phyloP scores from a whole-genome alignment of 2,888 invertebrate genomes.

The Ferrisia virgata region DNA sequence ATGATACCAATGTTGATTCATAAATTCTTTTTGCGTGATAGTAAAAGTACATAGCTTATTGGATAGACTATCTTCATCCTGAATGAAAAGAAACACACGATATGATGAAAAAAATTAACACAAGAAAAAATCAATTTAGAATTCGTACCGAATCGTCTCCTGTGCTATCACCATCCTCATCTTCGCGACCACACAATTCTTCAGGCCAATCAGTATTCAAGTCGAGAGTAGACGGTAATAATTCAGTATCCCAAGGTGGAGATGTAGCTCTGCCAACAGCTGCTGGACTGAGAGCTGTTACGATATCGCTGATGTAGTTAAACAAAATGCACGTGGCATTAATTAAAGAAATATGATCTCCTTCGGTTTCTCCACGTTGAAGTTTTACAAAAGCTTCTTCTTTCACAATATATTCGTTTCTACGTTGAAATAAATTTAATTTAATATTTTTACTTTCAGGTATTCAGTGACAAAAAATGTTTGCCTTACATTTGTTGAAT shows the following conservation, averaged over 20 bases:
- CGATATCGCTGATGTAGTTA: conserved; percentile 77
- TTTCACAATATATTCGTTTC: conserved; percentile 22
- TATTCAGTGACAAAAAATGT: background rate
- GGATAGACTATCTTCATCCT: conserved; percentile 84
- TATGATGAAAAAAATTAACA: background rate
- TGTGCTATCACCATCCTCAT: conserved; percentile 87
- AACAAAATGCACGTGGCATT: conserved; percentile 81
- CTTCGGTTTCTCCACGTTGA: conserved; percentile 30
- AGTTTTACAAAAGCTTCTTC: conserved; percentile 36
- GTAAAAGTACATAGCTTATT: conserved; percentile 95
- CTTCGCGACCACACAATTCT: conserved; percentile 62
- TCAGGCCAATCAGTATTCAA: conserved; percentile 83
- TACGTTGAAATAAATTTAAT: background rate
- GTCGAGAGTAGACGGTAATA: conserved; percentile 59
- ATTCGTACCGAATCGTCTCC: conserved; percentile 76
- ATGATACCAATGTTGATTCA: conserved; percentile 98
- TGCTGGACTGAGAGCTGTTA: conserved; percentile 58
- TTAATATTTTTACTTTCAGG: background rate
- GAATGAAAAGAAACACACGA: conserved; percentile 46
- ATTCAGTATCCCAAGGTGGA: conserved; percentile 76
- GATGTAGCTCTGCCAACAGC: conserved; percentile 55
- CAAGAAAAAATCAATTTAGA: conserved; percentile 51
- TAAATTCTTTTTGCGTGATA: conserved; percentile 94
- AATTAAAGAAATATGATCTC: conserved; percentile 37
- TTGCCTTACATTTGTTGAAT: conserved; percentile 32